These are phyloP conservation scores for Xenus cinereus DNA, from an alignment of 2,113 vertebrate genomes.

Conservation along the genomic window DNA sequence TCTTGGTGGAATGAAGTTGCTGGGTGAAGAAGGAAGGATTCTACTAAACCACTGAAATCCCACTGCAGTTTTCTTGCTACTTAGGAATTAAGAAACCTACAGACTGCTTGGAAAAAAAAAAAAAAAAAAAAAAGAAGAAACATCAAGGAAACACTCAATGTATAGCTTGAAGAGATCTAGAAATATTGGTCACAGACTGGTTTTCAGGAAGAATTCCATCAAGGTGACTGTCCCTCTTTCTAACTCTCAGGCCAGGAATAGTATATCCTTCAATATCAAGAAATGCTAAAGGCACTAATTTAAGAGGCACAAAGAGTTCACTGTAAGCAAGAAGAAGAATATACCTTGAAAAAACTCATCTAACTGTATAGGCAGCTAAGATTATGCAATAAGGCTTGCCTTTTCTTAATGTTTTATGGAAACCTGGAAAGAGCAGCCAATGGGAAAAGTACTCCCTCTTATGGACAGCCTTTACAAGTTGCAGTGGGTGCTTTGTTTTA, in stretches of 20 bases:
- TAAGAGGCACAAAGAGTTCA: conserved; percentile 3
- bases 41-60: not conserved
- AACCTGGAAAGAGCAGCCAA: not conserved
- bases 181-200: not conserved
- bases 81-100: not conserved
- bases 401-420: not conserved
- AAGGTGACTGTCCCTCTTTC: not conserved
- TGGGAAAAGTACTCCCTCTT: not conserved
- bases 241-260: not conserved
- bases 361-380: not conserved
- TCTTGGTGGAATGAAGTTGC: not conserved
- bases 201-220: not conserved
- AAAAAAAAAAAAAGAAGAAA: not conserved
- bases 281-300: conserved; percentile 2
- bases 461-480: not conserved
- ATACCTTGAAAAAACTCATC: not conserved
- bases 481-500: not conserved
- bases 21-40: not conserved
- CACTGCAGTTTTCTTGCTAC: not conserved
- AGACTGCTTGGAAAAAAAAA: not conserved
- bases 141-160: not conserved
- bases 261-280: not conserved
- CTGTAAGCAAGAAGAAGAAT: not conserved
- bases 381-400: not conserved
- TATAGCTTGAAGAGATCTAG: not conserved